These are phyloP conservation scores for Illadopsis cleaveri DNA, from an alignment of 2,113 vertebrate species.

Conservation along the genomic window DNA sequence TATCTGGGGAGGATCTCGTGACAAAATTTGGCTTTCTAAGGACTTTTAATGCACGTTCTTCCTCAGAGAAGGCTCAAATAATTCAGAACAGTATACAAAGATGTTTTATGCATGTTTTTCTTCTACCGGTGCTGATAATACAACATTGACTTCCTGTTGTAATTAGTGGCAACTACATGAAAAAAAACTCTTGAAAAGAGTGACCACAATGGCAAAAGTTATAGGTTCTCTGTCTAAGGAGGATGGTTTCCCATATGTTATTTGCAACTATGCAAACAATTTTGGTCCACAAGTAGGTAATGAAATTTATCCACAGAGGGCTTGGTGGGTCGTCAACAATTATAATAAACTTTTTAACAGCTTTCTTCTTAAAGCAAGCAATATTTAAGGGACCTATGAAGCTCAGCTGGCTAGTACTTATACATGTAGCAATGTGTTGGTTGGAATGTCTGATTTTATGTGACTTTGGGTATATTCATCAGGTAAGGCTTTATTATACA, in stretches of 20 bases:
- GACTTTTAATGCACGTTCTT: background rate
- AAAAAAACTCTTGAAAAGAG: background rate
- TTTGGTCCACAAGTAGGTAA: background rate
- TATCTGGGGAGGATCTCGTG: background rate
- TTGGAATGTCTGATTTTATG: background rate
- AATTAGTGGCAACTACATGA: background rate
- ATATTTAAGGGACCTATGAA: background rate
- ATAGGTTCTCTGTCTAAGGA: background rate
- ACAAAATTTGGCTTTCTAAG: background rate
- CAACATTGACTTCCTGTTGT: background rate
- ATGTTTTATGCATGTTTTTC: background rate
- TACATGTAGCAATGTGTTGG: background rate
- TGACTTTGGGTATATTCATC: background rate
- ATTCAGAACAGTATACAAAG: background rate
- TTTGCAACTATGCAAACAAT: background rate
- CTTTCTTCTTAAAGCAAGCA: background rate
- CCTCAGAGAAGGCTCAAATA: background rate
- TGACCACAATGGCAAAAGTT: background rate
- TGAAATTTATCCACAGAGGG: background rate
- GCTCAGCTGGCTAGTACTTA: background rate
- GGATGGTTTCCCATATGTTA: background rate
- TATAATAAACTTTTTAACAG: background rate
- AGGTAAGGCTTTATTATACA: background rate
- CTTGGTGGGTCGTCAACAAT: background rate
- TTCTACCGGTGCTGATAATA: background rate